Evolutionary conservation across 2,797 vertebrate species (phyloP).

Genomic region (Buphagus erythrorhynchus): DNA sequence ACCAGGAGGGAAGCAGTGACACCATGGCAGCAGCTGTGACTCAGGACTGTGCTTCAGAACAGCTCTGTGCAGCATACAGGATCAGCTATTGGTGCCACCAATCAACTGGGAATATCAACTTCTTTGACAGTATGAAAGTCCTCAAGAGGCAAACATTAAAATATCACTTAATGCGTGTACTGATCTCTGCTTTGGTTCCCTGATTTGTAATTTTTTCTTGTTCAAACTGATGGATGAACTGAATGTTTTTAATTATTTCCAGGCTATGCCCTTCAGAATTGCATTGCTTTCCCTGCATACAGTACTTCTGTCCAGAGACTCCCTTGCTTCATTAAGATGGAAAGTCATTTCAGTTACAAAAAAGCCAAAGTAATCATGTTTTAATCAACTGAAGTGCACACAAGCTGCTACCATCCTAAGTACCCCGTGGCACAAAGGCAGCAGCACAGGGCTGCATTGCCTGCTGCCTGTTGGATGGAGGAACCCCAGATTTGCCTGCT

Average conservation of each 20-base stretch:
- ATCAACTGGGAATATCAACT: neutral
- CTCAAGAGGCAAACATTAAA: neutral
- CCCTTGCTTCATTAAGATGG: constrained; percentile 48
- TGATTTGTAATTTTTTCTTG: constrained; percentile 5
- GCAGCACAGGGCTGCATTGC: neutral
- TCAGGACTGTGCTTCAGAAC: neutral
- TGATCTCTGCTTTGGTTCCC: neutral
- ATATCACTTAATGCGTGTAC: neutral
- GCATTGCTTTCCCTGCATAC: neutral
- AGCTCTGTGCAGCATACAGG: neutral
- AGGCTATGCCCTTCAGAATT: constrained; percentile 46
- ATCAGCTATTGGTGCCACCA: neutral
- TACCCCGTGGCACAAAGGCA: neutral
- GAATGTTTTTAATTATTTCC: constrained; percentile 44
- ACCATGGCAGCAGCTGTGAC: neutral
- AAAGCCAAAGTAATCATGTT: constrained; percentile 3
- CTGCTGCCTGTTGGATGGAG: neutral
- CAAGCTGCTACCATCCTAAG: neutral
- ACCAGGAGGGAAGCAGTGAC: neutral
- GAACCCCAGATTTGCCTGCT: neutral
- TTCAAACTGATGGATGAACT: constrained; percentile 39
- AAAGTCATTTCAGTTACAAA: constrained; percentile 40
- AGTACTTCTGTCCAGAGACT: constrained; percentile 51
- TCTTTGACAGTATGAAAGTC: neutral
- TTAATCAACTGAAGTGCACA: constrained; percentile 25